A percentile compares a stretch with the other conserved stretches of the same genome.
These are phyloP conservation scores for Spea multiplicata DNA, from an alignment of 2,113 vertebrate species.

Conservation along the genomic window DNA sequence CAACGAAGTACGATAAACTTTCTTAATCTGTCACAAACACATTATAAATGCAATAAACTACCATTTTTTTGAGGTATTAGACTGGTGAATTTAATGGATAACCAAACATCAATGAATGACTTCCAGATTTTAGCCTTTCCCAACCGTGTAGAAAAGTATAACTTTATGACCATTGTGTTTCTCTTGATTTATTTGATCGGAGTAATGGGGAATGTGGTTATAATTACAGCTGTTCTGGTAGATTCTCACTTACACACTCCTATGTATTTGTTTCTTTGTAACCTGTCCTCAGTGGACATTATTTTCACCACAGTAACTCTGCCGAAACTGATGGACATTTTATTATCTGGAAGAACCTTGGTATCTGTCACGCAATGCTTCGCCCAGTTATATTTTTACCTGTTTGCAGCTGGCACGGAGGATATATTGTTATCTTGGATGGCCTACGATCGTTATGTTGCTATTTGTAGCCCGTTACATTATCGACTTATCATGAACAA, in stretches of 20 bases:
- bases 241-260: conserved; percentile 47
- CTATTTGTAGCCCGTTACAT: conserved; percentile 62
- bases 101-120: too few relatives aligned
- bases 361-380: conserved; percentile 63
- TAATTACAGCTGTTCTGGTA: too few relatives aligned
- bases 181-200: too few relatives aligned
- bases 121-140: too few relatives aligned
- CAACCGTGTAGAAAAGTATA: too few relatives aligned
- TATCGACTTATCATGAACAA: conserved; percentile 61
- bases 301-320: conserved; percentile 63
- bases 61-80: too few relatives aligned
- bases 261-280: conserved; percentile 69
- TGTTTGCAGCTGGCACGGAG: conserved; percentile 57
- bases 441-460: conserved; percentile 66
- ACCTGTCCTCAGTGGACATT: conserved; percentile 67
- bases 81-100: too few relatives aligned
- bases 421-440: conserved; percentile 65
- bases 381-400: conserved; percentile 63
- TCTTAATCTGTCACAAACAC: too few relatives aligned
- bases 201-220: too few relatives aligned
- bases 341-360: conserved; percentile 48
- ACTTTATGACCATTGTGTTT: too few relatives aligned
- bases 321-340: conserved; percentile 64
- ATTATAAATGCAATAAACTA: too few relatives aligned
- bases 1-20: too few relatives aligned